These are phyloP conservation scores for Hydractinia echinata DNA, from an alignment of 30 jellyfish, hydroid and myxozoan genomes.

Conservation along the genomic window DNA sequence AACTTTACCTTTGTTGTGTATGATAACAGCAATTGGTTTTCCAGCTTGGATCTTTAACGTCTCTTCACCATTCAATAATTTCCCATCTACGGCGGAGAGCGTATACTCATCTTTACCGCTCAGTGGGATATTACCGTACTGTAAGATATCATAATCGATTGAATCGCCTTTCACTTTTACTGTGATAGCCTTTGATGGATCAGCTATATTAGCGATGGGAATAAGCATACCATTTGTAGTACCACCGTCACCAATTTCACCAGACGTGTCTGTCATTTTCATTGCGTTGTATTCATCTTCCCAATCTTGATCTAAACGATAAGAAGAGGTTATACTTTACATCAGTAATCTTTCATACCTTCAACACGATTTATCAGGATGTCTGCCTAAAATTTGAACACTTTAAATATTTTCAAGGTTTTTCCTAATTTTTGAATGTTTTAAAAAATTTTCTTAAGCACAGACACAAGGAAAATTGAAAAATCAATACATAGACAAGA, in stretches of 20 bases:
- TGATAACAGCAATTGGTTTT: conserved; percentile 4
- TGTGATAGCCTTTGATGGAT: background rate
- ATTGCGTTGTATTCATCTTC: conserved; percentile 14
- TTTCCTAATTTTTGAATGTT: too few species aligned
- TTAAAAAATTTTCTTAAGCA: too few species aligned
- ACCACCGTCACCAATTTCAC: background rate
- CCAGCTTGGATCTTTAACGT: background rate
- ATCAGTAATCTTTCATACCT: too few species aligned
- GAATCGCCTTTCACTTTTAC: conserved; percentile 1
- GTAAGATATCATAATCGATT: background rate
- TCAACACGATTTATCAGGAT: too few species aligned
- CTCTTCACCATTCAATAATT: background rate
- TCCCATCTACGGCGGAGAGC: background rate
- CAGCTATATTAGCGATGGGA: background rate
- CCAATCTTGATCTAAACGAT: conserved; percentile 10
- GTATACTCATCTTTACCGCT: conserved; percentile 8
- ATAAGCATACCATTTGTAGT: background rate
- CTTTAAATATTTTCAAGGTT: too few species aligned
- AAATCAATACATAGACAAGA: too few species aligned
- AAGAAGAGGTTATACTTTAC: too few species aligned
- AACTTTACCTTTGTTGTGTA: conserved; percentile 1
- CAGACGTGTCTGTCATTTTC: background rate
- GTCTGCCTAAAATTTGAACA: too few species aligned
- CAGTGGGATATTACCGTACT: background rate
- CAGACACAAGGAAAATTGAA: too few species aligned